Percentiles rank a stretch among this genome's conserved stretches.
Conservation (phyloP, 2,888 invertebrate genomes). For the Epistrophe eligans region DNA sequence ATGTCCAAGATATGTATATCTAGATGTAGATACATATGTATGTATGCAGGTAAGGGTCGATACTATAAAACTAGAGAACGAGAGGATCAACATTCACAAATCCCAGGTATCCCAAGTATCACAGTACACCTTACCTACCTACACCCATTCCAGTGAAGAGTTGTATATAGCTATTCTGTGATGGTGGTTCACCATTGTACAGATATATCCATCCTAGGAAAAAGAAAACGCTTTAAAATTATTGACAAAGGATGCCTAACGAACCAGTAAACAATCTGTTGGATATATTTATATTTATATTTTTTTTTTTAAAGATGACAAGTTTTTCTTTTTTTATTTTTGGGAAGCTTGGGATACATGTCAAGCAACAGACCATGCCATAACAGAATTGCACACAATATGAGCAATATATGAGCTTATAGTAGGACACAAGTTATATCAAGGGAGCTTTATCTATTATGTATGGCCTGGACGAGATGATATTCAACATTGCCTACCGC, state of each 20-base stretch:
- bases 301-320: conserved; percentile 43
- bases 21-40: not conserved
- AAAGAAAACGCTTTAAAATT: conserved; percentile 59
- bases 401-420: conserved; percentile 42
- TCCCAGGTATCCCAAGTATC: conserved; percentile 44
- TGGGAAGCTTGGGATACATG: conserved; percentile 39
- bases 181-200: not conserved
- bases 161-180: not conserved
- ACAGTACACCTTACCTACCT: too few species aligned
- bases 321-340: conserved; percentile 48
- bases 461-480: not conserved
- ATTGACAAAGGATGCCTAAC: conserved; percentile 68
- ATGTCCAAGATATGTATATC: not conserved
- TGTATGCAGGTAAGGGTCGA: not conserved
- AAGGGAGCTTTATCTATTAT: conserved; percentile 25
- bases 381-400: conserved; percentile 53
- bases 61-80: conserved; percentile 5
- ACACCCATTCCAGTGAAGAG: not conserved
- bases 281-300: conserved; percentile 40
- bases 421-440: conserved; percentile 45
- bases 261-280: conserved; percentile 73
- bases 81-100: conserved; percentile 59
- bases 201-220: not conserved
- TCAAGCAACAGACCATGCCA: conserved; percentile 54
- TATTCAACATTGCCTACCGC: conserved; percentile 5